These are phyloP conservation scores for Epistrophella euchroma DNA, from an alignment of 2,888 invertebrate species.

Conservation along the genomic window DNA sequence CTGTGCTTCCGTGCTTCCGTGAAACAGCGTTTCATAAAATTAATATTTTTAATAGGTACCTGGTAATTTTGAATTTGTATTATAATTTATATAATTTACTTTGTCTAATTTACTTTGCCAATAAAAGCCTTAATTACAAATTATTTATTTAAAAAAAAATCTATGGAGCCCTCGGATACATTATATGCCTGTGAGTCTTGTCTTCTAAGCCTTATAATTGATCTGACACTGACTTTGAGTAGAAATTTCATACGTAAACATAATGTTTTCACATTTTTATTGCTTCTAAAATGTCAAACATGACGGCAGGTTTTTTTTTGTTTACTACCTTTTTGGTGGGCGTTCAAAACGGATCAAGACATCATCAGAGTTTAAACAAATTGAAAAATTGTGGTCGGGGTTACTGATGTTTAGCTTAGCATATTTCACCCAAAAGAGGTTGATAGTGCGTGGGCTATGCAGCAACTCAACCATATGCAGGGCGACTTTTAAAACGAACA, in stretches of 20 bases:
- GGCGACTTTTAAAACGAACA: constrained; percentile 46
- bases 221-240: not conserved
- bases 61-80: too few species aligned
- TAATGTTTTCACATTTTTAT: constrained; percentile 25
- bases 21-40: too few species aligned
- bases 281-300: constrained; percentile 50
- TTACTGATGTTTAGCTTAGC: constrained; percentile 29
- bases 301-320: constrained; percentile 21
- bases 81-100: too few species aligned
- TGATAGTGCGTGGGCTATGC: constrained; percentile 20
- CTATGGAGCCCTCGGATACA: too few species aligned
- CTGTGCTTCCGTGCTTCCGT: too few species aligned
- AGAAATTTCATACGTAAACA: constrained; percentile 18
- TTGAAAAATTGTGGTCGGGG: constrained; percentile 22
- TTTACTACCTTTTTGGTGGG: constrained; percentile 46
- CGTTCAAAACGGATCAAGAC: constrained; percentile 33
- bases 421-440: constrained; percentile 66
- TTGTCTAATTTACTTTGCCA: too few species aligned
- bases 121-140: too few species aligned
- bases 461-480: constrained; percentile 37
- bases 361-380: constrained; percentile 23
- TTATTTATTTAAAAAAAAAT: too few species aligned
- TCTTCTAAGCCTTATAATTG: not conserved
- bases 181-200: not conserved
- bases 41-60: too few species aligned